phyloP scores from a whole-genome alignment of 2,888 invertebrate genomes.

The Congeria kusceri region DNA sequence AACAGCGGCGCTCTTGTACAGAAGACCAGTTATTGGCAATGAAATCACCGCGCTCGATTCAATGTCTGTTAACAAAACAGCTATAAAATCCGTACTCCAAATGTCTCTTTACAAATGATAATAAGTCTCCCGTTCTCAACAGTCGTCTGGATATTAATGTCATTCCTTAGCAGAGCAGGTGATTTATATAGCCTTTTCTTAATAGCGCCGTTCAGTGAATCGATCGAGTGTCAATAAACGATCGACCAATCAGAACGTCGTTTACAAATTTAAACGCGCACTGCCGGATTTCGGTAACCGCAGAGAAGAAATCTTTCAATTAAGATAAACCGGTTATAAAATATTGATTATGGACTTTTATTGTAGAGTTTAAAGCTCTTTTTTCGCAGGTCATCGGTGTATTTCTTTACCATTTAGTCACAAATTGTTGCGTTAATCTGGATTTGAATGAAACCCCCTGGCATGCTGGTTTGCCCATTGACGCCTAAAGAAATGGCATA shows the following conservation, averaged over 20 bases:
- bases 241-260: slow-evolving; percentile 33
- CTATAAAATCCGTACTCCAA: too few species aligned
- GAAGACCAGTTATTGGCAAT: too few species aligned
- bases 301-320: slow-evolving; percentile 25
- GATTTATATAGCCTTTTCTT: slow-evolving; percentile 7
- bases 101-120: too few species aligned
- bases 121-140: too few species aligned
- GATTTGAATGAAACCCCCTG: too few species aligned
- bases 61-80: too few species aligned
- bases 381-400: slow-evolving; percentile 2
- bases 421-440: slow-evolving; percentile 1
- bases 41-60: too few species aligned
- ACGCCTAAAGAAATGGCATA: too few species aligned
- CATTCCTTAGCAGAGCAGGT: not conserved
- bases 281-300: slow-evolving; percentile 18
- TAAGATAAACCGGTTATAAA: slow-evolving; percentile 28
- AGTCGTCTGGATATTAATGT: slow-evolving; percentile 1
- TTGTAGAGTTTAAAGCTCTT: not conserved
- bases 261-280: slow-evolving; percentile 22
- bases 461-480: too few species aligned
- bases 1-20: too few species aligned
- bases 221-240: slow-evolving; percentile 10
- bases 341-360: slow-evolving; percentile 19
- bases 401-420: slow-evolving; percentile 4
- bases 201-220: not conserved